Evolutionary conservation across 2,888 invertebrate genomes (phyloP).

Genomic region (Drosophila ezoana): DNA sequence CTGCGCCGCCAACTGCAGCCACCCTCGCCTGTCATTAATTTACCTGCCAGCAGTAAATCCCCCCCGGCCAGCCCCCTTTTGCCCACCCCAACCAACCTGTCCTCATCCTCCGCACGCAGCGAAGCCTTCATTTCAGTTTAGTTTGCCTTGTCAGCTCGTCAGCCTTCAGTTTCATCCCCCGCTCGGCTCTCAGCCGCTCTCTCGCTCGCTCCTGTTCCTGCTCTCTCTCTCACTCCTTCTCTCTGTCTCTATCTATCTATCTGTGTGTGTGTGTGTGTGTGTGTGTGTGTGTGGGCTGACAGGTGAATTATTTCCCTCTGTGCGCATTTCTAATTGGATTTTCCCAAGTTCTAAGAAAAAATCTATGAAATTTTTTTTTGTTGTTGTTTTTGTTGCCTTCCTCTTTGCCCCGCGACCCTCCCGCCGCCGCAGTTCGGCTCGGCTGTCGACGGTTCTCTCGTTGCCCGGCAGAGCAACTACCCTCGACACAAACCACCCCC

Average conservation of each 20-base stretch:
- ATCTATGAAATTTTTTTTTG: slow-evolving; percentile 72
- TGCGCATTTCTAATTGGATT: slow-evolving; percentile 82
- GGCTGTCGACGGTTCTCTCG: slow-evolving; percentile 25
- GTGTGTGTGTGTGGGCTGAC: slow-evolving; percentile 58
- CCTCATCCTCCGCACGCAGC: slow-evolving; percentile 60
- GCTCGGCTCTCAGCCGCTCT: slow-evolving; percentile 15
- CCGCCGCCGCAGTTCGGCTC: slow-evolving; percentile 24
- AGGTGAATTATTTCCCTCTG: slow-evolving; percentile 82
- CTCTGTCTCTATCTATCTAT: slow-evolving; percentile 2
- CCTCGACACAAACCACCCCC: slow-evolving; percentile 52
- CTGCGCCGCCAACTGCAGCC: slow-evolving; percentile 49
- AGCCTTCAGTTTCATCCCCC: slow-evolving; percentile 67
- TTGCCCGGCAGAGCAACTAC: slow-evolving; percentile 39
- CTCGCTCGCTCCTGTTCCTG: slow-evolving; percentile 9
- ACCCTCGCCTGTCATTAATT: slow-evolving; percentile 61
- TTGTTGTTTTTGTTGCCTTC: slow-evolving; percentile 27
- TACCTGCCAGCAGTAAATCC: slow-evolving; percentile 58
- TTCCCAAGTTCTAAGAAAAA: slow-evolving; percentile 83
- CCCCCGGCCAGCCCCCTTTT: slow-evolving; percentile 1
- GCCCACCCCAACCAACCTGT: not conserved
- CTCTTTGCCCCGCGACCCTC: slow-evolving; percentile 59
- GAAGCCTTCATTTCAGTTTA: slow-evolving; percentile 71
- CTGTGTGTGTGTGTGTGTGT: slow-evolving; percentile 20
- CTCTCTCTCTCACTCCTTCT: not conserved
- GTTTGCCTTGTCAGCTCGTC: slow-evolving; percentile 74